Base-by-base conservation (phyloP, 1,140 invertebrate genomes). In the Lanistes nyassanus region DNA sequence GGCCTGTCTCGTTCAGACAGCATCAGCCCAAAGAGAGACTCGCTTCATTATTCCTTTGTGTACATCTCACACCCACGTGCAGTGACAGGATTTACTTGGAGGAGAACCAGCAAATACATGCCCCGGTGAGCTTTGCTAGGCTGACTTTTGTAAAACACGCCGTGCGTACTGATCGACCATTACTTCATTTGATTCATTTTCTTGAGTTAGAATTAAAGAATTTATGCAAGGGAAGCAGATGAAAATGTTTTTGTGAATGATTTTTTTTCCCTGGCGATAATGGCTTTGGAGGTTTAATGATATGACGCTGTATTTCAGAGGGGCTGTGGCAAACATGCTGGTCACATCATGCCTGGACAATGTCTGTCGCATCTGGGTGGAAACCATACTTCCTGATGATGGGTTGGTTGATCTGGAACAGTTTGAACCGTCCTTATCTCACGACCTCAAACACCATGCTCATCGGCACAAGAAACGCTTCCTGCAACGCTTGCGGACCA, bases 61-160 rank as follows among this genome's bases (percentile, higher is more conserved):
- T 99, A 99, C 87, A 94, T 99, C 69, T 95, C 96, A 56, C 98
- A 99, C 91, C 98, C 97, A 19, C 91, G 96, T 68, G 95, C 97
- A 60, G 96, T 99, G 16, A 98, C 96, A 60, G 96, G 98, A 82
- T 92, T 99, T 75, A 97, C 96, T 65, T 99, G 98, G 98, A 92
- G 98, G 76, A 97, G 97, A 89, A 98, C 97, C 51, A 98, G 97
- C 91, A 98, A 98, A 91, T 99, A 98, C 85, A 98, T 99, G 96
- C 97, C 97, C 76, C 97, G 96, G 96, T 97, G 91, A 91, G 72
- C 26, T 7, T 64, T 37, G 64, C 42, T 0, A 47, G 37, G 1
- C 31, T 2, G 6, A 58, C 16, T 60, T 23, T 29, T 66, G 37
- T 36, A 9, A 23, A 66, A 23, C 60, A 64, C 23, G 60, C 31